Conservation (phyloP, 2,113 vertebrate species). For the Gymnobelideus leadbeateri region DNA sequence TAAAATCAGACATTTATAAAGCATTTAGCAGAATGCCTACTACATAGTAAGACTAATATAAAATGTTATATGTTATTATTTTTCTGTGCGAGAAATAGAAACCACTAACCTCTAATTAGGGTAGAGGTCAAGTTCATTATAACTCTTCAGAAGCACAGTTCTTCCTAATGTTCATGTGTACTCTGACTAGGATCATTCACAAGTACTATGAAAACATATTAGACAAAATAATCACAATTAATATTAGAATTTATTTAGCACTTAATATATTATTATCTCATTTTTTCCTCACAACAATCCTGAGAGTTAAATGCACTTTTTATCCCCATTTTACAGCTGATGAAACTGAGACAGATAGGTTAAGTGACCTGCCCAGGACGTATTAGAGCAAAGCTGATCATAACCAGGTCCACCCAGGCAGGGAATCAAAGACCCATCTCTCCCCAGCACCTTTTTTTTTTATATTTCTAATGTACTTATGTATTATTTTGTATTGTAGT, state of each 20-base stretch:
- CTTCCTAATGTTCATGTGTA: neutral
- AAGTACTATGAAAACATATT: neutral
- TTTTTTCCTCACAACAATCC: neutral
- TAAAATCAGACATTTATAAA: neutral
- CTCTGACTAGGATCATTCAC: neutral
- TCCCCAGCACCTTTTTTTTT: neutral
- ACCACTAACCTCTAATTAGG: neutral
- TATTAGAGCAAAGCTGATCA: neutral
- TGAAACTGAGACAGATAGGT: neutral
- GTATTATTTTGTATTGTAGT: neutral
- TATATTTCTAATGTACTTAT: slow-evolving; percentile 11
- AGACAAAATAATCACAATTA: neutral
- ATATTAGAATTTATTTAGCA: neutral
- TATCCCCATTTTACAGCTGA: neutral
- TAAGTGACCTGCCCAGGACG: neutral
- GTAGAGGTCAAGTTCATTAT: neutral
- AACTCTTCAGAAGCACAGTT: neutral
- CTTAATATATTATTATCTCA: neutral
- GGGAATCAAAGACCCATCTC: neutral
- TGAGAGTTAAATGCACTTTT: neutral
- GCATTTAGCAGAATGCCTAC: neutral
- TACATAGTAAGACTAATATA: too few species aligned
- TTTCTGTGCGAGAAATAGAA: neutral
- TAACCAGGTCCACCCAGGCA: neutral
- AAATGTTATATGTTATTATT: neutral